Conservation (phyloP, 1,140 invertebrate species). For the Drosophila prosaltans region DNA sequence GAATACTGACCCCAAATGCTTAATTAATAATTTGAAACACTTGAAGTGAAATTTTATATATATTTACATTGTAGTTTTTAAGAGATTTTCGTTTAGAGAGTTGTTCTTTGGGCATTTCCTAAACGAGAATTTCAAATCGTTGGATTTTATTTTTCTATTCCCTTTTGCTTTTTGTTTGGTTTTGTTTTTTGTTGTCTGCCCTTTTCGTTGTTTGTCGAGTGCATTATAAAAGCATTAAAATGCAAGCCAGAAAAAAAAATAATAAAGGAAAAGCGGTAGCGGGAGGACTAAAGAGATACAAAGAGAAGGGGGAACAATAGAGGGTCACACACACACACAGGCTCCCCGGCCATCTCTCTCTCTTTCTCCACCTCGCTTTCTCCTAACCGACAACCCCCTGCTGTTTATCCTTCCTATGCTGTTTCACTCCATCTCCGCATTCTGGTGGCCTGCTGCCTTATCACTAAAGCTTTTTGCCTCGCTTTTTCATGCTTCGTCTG, state of each 20-base stretch:
- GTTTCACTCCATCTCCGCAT: not conserved
- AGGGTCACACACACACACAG: slow-evolving; percentile 20
- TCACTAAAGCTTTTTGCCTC: slow-evolving; percentile 47
- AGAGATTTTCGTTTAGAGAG: not conserved
- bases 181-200: not conserved
- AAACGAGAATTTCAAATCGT: slow-evolving; percentile 11
- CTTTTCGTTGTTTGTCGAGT: slow-evolving; percentile 48
- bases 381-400: not conserved
- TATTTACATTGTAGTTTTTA: not conserved
- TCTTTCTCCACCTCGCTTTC: not conserved
- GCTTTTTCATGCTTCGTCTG: slow-evolving; percentile 76
- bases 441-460: slow-evolving; percentile 18
- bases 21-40: not conserved
- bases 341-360: slow-evolving; percentile 16
- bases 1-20: not conserved
- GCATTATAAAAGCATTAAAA: slow-evolving; percentile 78
- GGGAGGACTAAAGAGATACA: no score
- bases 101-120: slow-evolving; percentile 12
- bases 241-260: slow-evolving; percentile 50
- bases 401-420: slow-evolving; percentile 7
- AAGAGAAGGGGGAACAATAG: no score
- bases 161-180: slow-evolving; percentile 6
- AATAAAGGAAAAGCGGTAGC: not conserved
- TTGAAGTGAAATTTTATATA: not conserved
- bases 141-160: slow-evolving; percentile 39